Evolutionary conservation across 2,888 invertebrate genomes (phyloP).

Genomic region (Brachynemurus nebulosus): DNA sequence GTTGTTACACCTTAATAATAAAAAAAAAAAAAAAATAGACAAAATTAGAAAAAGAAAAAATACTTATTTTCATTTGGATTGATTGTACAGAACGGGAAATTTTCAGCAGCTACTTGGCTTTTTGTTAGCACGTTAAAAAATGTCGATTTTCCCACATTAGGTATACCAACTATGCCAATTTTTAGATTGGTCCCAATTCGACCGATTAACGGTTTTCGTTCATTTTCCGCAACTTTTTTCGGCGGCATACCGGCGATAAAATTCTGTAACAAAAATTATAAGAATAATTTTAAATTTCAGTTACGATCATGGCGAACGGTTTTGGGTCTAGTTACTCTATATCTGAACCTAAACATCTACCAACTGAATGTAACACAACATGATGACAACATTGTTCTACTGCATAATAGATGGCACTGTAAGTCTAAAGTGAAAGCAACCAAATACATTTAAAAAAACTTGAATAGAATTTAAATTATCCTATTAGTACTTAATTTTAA

Average conservation of each 20-base stretch:
- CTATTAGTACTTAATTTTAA: no score
- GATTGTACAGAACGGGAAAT: conserved; percentile 99
- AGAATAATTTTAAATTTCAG: background rate
- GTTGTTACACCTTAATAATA: no score
- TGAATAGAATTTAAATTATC: no score
- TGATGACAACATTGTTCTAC: no score
- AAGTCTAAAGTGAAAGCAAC: no score
- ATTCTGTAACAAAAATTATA: conserved; percentile 8
- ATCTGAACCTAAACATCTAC: no score
- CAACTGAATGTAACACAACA: no score
- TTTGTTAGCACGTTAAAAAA: conserved; percentile 99
- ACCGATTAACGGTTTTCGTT: conserved; percentile 83
- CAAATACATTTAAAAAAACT: no score
- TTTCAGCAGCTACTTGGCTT: conserved; percentile 94
- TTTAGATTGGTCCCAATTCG: conserved; percentile 91
- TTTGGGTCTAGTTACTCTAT: no score
- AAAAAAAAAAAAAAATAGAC: no score
- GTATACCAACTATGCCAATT: conserved; percentile 91
- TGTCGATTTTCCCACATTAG: conserved; percentile 98
- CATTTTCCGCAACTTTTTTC: conserved; percentile 81
- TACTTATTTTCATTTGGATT: conserved; percentile 99
- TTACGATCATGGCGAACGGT: no score
- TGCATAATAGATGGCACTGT: no score
- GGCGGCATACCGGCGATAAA: conserved; percentile 62
- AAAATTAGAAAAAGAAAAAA: conserved; percentile 29